phyloP scores from a whole-genome alignment of 2,113 vertebrate species.

The Excalfactoria chinensis region DNA sequence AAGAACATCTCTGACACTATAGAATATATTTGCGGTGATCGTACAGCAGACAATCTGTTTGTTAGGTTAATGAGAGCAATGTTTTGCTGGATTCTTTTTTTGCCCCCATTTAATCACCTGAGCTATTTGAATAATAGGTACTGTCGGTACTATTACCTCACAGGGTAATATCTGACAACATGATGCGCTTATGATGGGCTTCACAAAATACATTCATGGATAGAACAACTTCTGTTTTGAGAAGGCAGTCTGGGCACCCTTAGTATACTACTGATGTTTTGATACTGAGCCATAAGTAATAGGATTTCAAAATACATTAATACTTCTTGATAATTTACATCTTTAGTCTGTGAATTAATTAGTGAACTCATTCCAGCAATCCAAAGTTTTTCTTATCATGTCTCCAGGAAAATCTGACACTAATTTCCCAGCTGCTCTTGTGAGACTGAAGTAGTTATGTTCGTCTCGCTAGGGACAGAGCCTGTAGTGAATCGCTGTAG shows the following conservation, averaged over 20 bases:
- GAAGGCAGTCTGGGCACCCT: not conserved
- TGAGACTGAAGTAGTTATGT: not conserved
- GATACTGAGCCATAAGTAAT: not conserved
- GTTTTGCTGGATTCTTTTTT: not conserved
- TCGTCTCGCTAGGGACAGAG: accelerated
- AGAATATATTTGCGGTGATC: not conserved
- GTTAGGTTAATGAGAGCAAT: not conserved
- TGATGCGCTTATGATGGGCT: not conserved
- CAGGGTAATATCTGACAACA: not conserved
- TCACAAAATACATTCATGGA: not conserved
- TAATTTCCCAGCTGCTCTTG: accelerated
- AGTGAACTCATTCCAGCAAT: not conserved
- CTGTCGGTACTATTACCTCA: not conserved
- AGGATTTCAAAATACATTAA: not conserved
- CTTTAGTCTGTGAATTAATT: not conserved
- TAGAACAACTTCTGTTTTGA: not conserved
- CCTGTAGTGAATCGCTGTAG: not conserved
- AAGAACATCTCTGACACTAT: not conserved
- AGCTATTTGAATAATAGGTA: not conserved
- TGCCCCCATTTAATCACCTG: not conserved
- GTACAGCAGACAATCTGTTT: not conserved
- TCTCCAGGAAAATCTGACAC: not conserved
- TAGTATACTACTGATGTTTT: not conserved
- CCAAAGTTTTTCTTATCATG: not conserved
- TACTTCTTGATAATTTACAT: not conserved